Conservation (phyloP, 2,888 invertebrate genomes). For the Papilio protenor region DNA sequence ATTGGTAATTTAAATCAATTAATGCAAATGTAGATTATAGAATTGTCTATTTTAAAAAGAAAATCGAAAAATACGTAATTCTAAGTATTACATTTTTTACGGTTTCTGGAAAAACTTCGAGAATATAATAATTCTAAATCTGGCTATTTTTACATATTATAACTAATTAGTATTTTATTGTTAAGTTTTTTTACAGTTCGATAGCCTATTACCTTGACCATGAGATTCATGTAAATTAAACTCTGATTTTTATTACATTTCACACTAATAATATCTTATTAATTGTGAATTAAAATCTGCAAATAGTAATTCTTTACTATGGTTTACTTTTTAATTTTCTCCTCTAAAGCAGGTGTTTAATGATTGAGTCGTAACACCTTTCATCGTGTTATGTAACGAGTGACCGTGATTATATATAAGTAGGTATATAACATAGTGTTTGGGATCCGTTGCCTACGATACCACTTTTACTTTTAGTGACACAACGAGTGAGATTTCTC, state of each 20-base stretch:
- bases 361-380: slow-evolving; percentile 35
- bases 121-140: too few relatives aligned
- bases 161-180: too few relatives aligned
- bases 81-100: too few relatives aligned
- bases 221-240: too few relatives aligned
- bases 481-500: slow-evolving; percentile 70
- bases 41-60: neutral
- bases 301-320: neutral
- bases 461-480: slow-evolving; percentile 75
- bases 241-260: too few relatives aligned
- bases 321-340: neutral
- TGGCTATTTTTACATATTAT: too few relatives aligned
- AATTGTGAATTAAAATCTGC: too few relatives aligned
- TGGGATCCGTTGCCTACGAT: slow-evolving; percentile 54
- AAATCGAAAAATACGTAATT: too few relatives aligned
- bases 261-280: too few relatives aligned
- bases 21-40: neutral
- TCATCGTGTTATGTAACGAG: slow-evolving; percentile 38
- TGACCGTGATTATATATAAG: slow-evolving; percentile 51
- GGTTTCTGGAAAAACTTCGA: too few relatives aligned
- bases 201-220: too few relatives aligned
- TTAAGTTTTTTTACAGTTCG: too few relatives aligned
- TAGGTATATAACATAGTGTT: slow-evolving; percentile 49
- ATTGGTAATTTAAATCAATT: slow-evolving; percentile 6
- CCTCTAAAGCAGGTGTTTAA: slow-evolving; percentile 26